Conservation (phyloP, 2,113 vertebrate genomes). For the Brachypteracias leptosomus region DNA sequence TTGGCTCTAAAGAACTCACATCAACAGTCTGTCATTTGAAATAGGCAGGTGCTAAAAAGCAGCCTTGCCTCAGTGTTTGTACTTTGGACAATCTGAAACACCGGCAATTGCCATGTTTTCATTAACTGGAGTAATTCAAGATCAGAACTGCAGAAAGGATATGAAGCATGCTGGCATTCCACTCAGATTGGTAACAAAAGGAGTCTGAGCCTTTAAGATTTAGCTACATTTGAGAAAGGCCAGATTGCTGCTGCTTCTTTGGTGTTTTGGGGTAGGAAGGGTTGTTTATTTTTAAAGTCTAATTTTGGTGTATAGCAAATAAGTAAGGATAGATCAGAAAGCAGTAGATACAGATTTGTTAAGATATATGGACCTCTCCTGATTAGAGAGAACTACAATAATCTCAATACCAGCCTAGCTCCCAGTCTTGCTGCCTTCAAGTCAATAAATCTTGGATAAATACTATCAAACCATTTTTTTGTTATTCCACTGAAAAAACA, state of each 20-base stretch:
- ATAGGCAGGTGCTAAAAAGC: not conserved
- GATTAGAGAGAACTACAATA: not conserved
- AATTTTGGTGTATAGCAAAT: not conserved
- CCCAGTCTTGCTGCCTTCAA: not conserved
- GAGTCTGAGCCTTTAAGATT: not conserved
- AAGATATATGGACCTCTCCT: not conserved
- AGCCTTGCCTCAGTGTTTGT: not conserved
- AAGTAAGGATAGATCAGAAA: not conserved
- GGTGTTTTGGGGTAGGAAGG: not conserved
- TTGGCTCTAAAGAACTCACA: not conserved
- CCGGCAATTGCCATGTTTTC: not conserved
- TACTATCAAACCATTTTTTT: not conserved
- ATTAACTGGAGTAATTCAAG: not conserved
- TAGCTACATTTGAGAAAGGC: not conserved
- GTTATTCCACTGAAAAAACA: not conserved
- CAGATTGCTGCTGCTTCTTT: not conserved
- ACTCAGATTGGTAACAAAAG: not conserved
- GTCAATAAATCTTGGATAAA: not conserved
- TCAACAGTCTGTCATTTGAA: not conserved
- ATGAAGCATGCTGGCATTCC: not conserved
- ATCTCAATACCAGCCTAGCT: not conserved
- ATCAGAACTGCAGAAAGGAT: not conserved
- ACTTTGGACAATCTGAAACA: not conserved
- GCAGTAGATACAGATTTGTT: not conserved
- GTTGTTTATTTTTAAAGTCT: not conserved